Evolutionary conservation across 2,113 vertebrate species (phyloP).

Genomic region (Lycocorax pyrrhopterus): DNA sequence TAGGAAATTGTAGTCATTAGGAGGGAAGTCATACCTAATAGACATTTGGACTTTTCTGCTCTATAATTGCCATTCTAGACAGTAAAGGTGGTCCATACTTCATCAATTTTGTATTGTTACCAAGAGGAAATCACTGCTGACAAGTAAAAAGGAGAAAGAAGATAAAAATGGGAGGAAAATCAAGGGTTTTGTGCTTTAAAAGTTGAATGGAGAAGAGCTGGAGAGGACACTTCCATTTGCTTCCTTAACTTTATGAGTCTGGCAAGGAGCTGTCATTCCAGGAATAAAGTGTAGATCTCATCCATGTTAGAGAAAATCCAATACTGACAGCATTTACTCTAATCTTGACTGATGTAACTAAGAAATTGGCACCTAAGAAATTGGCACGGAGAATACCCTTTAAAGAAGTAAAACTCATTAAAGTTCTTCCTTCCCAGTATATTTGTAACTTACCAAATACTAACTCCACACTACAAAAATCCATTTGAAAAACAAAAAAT

Average conservation of each 20-base stretch:
- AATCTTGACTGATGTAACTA: not conserved
- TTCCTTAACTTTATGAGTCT: not conserved
- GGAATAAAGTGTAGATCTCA: not conserved
- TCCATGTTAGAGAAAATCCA: not conserved
- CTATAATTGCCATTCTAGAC: not conserved
- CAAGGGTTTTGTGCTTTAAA: not conserved
- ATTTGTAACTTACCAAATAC: not conserved
- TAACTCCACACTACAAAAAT: not conserved
- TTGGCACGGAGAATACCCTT: not conserved
- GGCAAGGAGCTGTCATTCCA: not conserved
- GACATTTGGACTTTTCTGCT: not conserved
- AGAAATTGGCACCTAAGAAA: not conserved
- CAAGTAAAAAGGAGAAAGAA: not conserved
- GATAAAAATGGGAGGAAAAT: not conserved
- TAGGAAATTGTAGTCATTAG: constrained; percentile 1
- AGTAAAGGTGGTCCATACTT: not conserved
- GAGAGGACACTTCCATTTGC: not conserved
- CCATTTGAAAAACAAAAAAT: not conserved
- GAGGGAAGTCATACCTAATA: not conserved
- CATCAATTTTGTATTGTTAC: not conserved
- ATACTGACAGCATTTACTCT: not conserved
- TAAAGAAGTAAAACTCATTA: not conserved
- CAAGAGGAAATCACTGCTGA: not conserved
- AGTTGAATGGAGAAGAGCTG: not conserved
- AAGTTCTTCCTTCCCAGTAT: not conserved